Evolutionary conservation across 2,888 invertebrate species (phyloP).

Genomic region (Eilema sororculum): DNA sequence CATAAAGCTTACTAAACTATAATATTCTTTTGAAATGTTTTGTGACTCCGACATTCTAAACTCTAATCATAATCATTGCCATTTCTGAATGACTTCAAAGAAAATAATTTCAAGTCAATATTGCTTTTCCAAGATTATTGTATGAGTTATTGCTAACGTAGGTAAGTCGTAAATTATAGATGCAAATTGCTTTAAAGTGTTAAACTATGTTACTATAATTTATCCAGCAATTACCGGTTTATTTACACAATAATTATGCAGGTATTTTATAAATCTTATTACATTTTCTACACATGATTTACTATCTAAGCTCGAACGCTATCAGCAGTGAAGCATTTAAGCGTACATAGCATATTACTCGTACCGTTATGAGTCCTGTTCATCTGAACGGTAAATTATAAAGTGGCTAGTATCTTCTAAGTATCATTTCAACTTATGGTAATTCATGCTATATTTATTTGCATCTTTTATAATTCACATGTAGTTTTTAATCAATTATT

Average conservation of each 20-base stretch:
- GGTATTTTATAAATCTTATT: slow-evolving; percentile 44
- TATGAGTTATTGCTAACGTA: slow-evolving; percentile 29
- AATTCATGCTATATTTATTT: background rate
- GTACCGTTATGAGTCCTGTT: slow-evolving; percentile 64
- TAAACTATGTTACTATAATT: slow-evolving; percentile 36
- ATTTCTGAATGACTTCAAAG: background rate
- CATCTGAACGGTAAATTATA: slow-evolving; percentile 65
- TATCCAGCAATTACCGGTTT: slow-evolving; percentile 32
- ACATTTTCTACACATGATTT: slow-evolving; percentile 35
- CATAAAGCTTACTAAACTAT: too few relatives aligned
- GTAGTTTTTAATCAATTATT: background rate
- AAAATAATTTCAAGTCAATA: slow-evolving; percentile 20
- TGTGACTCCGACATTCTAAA: background rate
- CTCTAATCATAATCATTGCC: background rate
- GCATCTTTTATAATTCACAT: background rate
- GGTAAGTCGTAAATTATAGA: slow-evolving; percentile 35
- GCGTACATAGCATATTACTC: slow-evolving; percentile 39
- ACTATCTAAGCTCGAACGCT: slow-evolving; percentile 13
- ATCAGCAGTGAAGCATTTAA: slow-evolving; percentile 21
- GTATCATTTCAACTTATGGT: background rate
- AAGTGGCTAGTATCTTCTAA: background rate
- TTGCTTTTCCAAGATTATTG: slow-evolving; percentile 22
- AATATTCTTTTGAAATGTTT: background rate
- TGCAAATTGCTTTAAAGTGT: slow-evolving; percentile 40
- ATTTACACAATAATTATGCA: slow-evolving; percentile 50